Evolutionary conservation across 2,888 invertebrate species (phyloP).

Genomic region (Chydorus sphaericus): DNA sequence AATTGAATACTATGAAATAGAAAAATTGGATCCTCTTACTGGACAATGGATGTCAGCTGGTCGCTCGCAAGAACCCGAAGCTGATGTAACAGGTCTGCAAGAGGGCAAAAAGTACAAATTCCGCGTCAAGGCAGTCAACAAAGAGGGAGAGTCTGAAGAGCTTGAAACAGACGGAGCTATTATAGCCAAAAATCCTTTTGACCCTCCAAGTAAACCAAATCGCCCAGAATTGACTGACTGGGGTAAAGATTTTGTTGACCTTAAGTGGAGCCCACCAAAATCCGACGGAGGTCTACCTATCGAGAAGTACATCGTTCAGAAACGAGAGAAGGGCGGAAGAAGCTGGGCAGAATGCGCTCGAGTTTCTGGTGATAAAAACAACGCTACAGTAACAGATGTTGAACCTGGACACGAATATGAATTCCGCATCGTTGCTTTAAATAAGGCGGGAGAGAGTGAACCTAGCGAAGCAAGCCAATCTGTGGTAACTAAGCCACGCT

Average conservation of each 20-base stretch:
- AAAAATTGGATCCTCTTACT: slow-evolving; percentile 80
- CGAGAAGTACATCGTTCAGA: slow-evolving; percentile 84
- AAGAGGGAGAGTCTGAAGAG: slow-evolving; percentile 95
- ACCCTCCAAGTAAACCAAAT: slow-evolving; percentile 84
- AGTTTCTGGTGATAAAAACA: slow-evolving; percentile 44
- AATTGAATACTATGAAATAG: slow-evolving; percentile 88
- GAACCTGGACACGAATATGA: slow-evolving; percentile 85
- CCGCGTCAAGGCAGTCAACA: slow-evolving; percentile 93
- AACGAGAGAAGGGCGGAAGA: slow-evolving; percentile 75
- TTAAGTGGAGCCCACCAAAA: slow-evolving; percentile 82
- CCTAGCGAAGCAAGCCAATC: slow-evolving; percentile 74
- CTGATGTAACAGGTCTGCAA: slow-evolving; percentile 63
- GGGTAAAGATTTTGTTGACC: slow-evolving; percentile 91
- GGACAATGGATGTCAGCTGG: slow-evolving; percentile 89
- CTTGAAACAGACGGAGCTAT: slow-evolving; percentile 85
- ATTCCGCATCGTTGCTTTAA: slow-evolving; percentile 76
- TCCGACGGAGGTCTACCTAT: slow-evolving; percentile 94
- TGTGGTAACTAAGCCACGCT: slow-evolving; percentile 69
- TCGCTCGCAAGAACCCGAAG: slow-evolving; percentile 60
- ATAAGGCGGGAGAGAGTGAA: slow-evolving; percentile 80
- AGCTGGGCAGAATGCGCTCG: slow-evolving; percentile 71
- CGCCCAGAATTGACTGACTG: slow-evolving; percentile 78
- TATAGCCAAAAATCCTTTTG: slow-evolving; percentile 97
- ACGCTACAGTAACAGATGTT: slow-evolving; percentile 61
- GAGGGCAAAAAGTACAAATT: slow-evolving; percentile 97